Percentiles rank a stretch among this genome's conserved stretches.
These are phyloP conservation scores for Aspidiotus rigidus DNA, from an alignment of 2,888 invertebrate species.

Conservation along the genomic window DNA sequence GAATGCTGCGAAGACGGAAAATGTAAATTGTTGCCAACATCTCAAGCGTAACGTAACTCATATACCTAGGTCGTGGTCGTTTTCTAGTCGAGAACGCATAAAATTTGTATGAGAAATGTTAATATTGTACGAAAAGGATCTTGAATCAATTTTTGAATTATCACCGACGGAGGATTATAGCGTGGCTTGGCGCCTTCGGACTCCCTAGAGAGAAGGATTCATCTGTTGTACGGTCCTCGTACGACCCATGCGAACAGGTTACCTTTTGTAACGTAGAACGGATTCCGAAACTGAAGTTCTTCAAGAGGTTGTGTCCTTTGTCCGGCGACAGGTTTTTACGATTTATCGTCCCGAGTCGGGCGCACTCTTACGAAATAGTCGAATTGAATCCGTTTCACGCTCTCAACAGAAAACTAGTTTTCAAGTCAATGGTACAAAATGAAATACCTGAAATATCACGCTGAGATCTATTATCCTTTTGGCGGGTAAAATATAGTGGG, in stretches of 20 bases:
- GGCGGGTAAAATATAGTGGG: constrained; percentile 26
- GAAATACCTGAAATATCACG: constrained; percentile 25
- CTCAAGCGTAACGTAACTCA: too few species aligned
- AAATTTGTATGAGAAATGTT: neutral
- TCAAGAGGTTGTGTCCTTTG: constrained; percentile 19
- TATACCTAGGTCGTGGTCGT: too few species aligned
- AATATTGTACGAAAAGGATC: neutral
- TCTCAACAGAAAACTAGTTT: constrained; percentile 1
- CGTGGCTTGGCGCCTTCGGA: constrained; percentile 31
- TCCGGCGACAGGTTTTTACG: constrained; percentile 31
- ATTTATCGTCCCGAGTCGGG: constrained; percentile 20
- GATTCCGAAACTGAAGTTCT: constrained; percentile 4
- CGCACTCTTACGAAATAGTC: constrained; percentile 1
- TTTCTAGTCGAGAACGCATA: too few species aligned
- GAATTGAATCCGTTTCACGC: constrained; percentile 30
- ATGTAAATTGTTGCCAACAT: too few species aligned
- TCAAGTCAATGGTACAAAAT: constrained; percentile 24
- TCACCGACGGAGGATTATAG: constrained; percentile 23
- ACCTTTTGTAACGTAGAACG: constrained; percentile 15
- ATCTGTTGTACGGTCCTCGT: constrained; percentile 15
- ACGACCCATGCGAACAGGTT: constrained; percentile 24
- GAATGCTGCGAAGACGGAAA: too few species aligned
- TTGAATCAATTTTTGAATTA: constrained; percentile 30
- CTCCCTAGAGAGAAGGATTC: constrained; percentile 29
- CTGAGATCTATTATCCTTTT: constrained; percentile 32